phyloP scores from a whole-genome alignment of 1,140 invertebrate species.

The Wiebesia pumilae region DNA sequence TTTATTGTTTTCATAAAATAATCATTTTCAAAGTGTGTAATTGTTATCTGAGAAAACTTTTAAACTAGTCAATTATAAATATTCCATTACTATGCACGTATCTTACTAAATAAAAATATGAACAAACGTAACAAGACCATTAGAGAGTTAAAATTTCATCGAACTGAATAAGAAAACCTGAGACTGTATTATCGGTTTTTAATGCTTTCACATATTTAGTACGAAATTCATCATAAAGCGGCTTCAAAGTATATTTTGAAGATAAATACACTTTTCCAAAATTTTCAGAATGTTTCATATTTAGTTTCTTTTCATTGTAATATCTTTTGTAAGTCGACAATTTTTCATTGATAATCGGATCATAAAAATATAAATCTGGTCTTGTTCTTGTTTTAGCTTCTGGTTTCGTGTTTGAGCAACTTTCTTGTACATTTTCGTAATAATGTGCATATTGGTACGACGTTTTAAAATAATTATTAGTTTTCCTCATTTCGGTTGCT shows the following conservation, averaged over 20 bases:
- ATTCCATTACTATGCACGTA: not conserved
- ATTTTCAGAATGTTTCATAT: not conserved
- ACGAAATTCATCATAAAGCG: slow-evolving; percentile 32
- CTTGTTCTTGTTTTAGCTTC: not conserved
- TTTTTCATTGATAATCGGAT: slow-evolving; percentile 44
- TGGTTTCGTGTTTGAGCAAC: not conserved
- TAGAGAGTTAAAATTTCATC: not conserved
- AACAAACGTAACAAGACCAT: not conserved
- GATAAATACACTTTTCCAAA: not conserved
- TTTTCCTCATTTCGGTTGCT: not conserved
- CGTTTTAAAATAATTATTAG: not conserved
- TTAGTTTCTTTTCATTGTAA: not conserved
- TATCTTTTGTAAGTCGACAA: slow-evolving; percentile 6
- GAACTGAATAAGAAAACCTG: slow-evolving; percentile 29
- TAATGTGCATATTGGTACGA: slow-evolving; percentile 1
- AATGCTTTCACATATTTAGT: not conserved
- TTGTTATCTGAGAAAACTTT: not conserved
- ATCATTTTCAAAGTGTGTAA: not conserved
- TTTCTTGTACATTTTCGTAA: slow-evolving; percentile 21
- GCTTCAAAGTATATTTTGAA: slow-evolving; percentile 31
- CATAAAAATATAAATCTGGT: slow-evolving; percentile 32
- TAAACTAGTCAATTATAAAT: not conserved
- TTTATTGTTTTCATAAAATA: not conserved
- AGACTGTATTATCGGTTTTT: slow-evolving; percentile 12
- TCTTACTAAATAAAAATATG: not conserved